Conservation (phyloP, 2,888 invertebrate genomes). For the Hydraecia micacea region DNA sequence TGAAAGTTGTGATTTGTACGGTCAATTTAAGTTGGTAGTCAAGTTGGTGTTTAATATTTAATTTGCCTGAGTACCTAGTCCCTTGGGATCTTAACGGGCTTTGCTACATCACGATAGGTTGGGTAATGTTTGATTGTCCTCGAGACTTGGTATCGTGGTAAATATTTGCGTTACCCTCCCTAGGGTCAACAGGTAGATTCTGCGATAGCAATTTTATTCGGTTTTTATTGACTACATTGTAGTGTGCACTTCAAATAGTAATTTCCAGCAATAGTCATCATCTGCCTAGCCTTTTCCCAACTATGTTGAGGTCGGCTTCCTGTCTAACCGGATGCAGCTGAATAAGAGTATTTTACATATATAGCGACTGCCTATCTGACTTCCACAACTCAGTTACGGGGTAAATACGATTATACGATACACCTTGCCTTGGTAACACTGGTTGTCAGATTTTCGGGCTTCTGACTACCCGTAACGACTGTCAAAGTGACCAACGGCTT, state of each 20-base stretch:
- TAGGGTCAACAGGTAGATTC: not conserved
- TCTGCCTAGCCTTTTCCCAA: too few relatives aligned
- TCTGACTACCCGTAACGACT: too few relatives aligned
- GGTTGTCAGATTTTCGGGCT: too few relatives aligned
- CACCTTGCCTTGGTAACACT: too few relatives aligned
- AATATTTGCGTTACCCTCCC: conserved; percentile 17
- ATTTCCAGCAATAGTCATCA: not conserved
- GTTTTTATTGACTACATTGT: not conserved
- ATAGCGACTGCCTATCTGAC: too few relatives aligned
- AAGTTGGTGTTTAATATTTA: not conserved
- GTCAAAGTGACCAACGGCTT: too few relatives aligned
- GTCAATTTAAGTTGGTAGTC: too few relatives aligned
- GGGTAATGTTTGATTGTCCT: conserved; percentile 14
- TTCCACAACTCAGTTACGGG: too few relatives aligned
- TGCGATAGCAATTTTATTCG: not conserved
- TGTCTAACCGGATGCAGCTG: too few relatives aligned
- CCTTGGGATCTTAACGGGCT: not conserved
- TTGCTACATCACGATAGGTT: not conserved
- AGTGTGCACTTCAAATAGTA: not conserved
- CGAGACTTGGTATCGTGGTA: conserved; percentile 3
- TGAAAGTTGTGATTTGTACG: not conserved
- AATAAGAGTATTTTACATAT: too few relatives aligned
- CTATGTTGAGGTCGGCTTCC: too few relatives aligned
- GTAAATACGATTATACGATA: too few relatives aligned
- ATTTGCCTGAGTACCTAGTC: not conserved